These are phyloP conservation scores for Alauda arvensis DNA, from an alignment of 2,797 vertebrate species.

Conservation along the genomic window DNA sequence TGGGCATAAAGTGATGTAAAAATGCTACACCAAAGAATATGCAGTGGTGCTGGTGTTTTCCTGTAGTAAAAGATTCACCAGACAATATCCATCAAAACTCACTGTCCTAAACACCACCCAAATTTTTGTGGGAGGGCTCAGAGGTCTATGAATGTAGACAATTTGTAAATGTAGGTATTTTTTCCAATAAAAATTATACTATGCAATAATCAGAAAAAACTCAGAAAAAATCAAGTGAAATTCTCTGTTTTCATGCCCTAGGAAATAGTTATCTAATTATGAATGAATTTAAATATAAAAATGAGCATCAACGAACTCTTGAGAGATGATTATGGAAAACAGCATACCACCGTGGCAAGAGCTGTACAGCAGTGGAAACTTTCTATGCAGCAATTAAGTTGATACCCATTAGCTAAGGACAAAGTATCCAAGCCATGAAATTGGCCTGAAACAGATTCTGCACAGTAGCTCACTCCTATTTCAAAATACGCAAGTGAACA, in stretches of 20 bases:
- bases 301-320: background rate
- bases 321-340: background rate
- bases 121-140: slow-evolving; percentile 10
- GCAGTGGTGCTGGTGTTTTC: background rate
- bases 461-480: background rate
- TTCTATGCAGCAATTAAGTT: background rate
- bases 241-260: slow-evolving; percentile 46
- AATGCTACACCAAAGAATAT: background rate
- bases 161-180: slow-evolving; percentile 56
- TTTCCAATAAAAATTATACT: slow-evolving; percentile 42
- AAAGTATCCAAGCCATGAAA: background rate
- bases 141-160: slow-evolving; percentile 34
- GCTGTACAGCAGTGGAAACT: background rate
- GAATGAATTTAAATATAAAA: slow-evolving; percentile 63
- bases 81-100: slow-evolving; percentile 10
- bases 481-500: background rate
- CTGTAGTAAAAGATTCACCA: slow-evolving; percentile 8
- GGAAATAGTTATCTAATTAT: slow-evolving; percentile 44
- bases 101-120: slow-evolving; percentile 30
- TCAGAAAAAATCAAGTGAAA: slow-evolving; percentile 53
- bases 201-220: slow-evolving; percentile 32
- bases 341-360: background rate
- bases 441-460: background rate
- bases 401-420: background rate
- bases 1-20: background rate